Evolutionary conservation across 2,888 invertebrate species (phyloP).

Genomic region (Phasia obesa): DNA sequence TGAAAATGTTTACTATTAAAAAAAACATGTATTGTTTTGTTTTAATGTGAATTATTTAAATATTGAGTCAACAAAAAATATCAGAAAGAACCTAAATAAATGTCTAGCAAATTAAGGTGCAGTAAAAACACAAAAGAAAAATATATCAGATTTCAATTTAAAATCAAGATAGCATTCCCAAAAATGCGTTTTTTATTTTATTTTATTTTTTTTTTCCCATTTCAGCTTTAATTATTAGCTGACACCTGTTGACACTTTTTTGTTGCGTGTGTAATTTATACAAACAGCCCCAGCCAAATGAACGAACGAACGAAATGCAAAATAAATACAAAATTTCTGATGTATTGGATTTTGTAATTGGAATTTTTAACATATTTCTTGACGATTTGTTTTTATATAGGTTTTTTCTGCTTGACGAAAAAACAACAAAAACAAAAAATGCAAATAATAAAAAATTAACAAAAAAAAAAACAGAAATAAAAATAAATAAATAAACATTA

Average conservation of each 20-base stretch:
- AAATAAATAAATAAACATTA: constrained; percentile 56
- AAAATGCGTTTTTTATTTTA: neutral
- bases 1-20: too few species aligned
- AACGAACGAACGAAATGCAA: constrained; percentile 40
- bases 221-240: constrained; percentile 57
- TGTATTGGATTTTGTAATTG: constrained; percentile 64
- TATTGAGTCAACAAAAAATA: constrained; percentile 16
- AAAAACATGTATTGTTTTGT: too few species aligned
- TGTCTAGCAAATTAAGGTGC: neutral
- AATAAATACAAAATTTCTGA: constrained; percentile 33
- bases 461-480: constrained; percentile 14
- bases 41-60: too few species aligned
- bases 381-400: constrained; percentile 12
- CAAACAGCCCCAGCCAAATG: constrained; percentile 43
- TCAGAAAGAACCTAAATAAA: constrained; percentile 32
- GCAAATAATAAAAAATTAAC: constrained; percentile 11
- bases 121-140: neutral
- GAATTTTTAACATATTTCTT: constrained; percentile 64
- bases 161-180: neutral
- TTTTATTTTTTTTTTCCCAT: constrained; percentile 14
- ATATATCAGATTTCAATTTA: constrained; percentile 36
- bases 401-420: constrained; percentile 11
- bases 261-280: constrained; percentile 62
- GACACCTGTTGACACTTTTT: constrained; percentile 72
- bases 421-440: constrained; percentile 1